These are phyloP conservation scores for Eleginops maclovinus DNA, from an alignment of 2,113 vertebrate species.

Conservation along the genomic window DNA sequence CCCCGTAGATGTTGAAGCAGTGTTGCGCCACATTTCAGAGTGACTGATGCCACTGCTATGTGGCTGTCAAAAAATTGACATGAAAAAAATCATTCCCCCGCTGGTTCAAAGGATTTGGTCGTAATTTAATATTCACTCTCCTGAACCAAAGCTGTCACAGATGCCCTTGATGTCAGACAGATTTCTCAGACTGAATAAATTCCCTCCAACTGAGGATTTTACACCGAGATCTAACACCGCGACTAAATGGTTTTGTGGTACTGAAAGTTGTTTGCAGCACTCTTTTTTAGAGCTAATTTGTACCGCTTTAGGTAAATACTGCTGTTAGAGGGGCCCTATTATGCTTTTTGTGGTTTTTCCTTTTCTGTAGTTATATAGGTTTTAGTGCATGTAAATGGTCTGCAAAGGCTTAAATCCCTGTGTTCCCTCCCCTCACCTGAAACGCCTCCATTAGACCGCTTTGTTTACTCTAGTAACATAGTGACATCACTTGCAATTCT, in stretches of 20 bases:
- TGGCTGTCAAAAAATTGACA: slow-evolving; percentile 68
- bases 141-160: slow-evolving; percentile 59
- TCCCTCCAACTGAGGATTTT: slow-evolving; percentile 49
- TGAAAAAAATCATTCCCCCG: slow-evolving; percentile 52
- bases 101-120: slow-evolving; percentile 67
- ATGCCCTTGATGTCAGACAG: slow-evolving; percentile 70
- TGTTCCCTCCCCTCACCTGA: no score
- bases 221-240: slow-evolving; percentile 30
- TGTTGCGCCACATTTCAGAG: slow-evolving; percentile 66
- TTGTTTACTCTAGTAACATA: no score
- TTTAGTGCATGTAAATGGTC: background rate
- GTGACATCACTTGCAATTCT: no score
- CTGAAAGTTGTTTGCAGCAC: slow-evolving; percentile 37
- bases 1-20: slow-evolving; percentile 54
- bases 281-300: no score
- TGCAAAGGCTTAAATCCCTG: background rate
- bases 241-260: slow-evolving; percentile 39
- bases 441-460: no score
- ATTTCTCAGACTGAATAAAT: slow-evolving; percentile 49
- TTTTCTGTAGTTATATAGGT: no score
- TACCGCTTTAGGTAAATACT: no score
- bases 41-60: slow-evolving; percentile 60
- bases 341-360: no score
- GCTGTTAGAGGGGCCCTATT: background rate
- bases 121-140: slow-evolving; percentile 64